These are phyloP conservation scores for Ptychoptera albimana DNA, from an alignment of 2,888 invertebrate species.

Conservation along the genomic window DNA sequence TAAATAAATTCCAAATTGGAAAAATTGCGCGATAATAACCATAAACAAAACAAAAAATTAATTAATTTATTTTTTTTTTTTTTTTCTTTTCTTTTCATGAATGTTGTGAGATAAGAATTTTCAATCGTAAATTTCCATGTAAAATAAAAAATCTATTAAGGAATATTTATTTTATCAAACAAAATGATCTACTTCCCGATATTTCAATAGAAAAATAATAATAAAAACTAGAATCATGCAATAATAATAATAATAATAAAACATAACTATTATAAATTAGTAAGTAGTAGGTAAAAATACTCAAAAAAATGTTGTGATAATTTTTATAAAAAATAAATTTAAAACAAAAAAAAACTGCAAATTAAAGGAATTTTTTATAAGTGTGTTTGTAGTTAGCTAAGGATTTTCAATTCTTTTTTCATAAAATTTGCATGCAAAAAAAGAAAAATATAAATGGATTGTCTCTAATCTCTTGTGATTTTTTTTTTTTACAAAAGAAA, in stretches of 20 bases:
- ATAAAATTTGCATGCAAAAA: slow-evolving; percentile 10
- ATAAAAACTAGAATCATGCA: slow-evolving; percentile 11
- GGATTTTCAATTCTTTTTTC: slow-evolving; percentile 5
- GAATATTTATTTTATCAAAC: no score
- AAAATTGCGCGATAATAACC: slow-evolving; percentile 19
- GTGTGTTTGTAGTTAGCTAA: no score
- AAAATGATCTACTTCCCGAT: background rate
- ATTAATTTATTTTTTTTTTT: slow-evolving; percentile 11
- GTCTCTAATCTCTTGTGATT: background rate
- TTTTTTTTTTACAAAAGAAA: slow-evolving; percentile 1
- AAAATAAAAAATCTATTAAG: background rate
- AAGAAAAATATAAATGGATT: no score
- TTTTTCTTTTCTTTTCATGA: slow-evolving; percentile 11
- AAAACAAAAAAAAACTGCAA: no score
- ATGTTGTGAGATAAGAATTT: no score
- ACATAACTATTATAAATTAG: no score
- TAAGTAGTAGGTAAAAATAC: no score
- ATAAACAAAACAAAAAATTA: slow-evolving; percentile 12
- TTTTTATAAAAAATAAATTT: no score
- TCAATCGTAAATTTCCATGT: no score
- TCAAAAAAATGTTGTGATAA: no score
- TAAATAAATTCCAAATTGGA: slow-evolving; percentile 4
- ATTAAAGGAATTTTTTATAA: no score
- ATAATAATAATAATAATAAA: background rate
- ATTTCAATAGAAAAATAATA: background rate